A percentile compares a stretch with the other conserved stretches of the same genome.
Conservation (phyloP, 2,888 invertebrate genomes). For the Polylopha cassiicola region DNA sequence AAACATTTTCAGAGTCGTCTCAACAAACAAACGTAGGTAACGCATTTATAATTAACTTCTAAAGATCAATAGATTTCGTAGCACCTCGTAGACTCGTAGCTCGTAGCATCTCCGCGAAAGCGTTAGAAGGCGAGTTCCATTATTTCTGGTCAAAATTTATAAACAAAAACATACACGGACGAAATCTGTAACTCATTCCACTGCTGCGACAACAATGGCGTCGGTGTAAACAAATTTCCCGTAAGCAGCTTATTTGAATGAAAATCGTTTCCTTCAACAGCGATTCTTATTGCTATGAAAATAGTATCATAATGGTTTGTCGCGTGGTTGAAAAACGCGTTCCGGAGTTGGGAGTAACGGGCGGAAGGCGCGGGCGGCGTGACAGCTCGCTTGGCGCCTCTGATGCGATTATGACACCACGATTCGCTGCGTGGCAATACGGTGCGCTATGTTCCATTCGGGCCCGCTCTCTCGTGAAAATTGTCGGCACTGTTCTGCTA, state of each 20-base stretch:
- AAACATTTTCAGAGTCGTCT: too few relatives aligned
- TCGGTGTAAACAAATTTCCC: slow-evolving; percentile 21
- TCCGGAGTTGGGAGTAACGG: slow-evolving; percentile 37
- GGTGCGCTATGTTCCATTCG: slow-evolving; percentile 56
- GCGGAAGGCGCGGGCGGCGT: slow-evolving; percentile 30
- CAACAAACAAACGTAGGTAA: too few relatives aligned
- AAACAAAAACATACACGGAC: too few relatives aligned
- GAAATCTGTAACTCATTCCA: slow-evolving; percentile 9
- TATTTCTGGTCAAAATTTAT: too few relatives aligned
- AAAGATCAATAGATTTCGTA: too few relatives aligned
- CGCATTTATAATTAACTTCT: too few relatives aligned
- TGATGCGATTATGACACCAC: slow-evolving; percentile 84
- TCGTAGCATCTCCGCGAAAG: too few relatives aligned
- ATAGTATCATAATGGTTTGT: slow-evolving; percentile 71
- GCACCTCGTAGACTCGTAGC: too few relatives aligned
- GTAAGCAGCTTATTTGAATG: slow-evolving; percentile 51
- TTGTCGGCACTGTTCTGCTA: slow-evolving; percentile 66
- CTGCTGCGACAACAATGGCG: slow-evolving; percentile 19
- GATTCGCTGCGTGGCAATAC: slow-evolving; percentile 80
- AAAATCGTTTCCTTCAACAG: slow-evolving; percentile 41
- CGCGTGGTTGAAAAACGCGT: slow-evolving; percentile 62
- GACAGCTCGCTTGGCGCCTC: slow-evolving; percentile 45
- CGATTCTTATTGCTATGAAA: slow-evolving; percentile 62
- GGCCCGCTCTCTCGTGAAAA: slow-evolving; percentile 67
- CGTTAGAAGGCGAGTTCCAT: too few relatives aligned